Conservation (phyloP, 2,888 invertebrate species). For the Drosophila birchii region DNA sequence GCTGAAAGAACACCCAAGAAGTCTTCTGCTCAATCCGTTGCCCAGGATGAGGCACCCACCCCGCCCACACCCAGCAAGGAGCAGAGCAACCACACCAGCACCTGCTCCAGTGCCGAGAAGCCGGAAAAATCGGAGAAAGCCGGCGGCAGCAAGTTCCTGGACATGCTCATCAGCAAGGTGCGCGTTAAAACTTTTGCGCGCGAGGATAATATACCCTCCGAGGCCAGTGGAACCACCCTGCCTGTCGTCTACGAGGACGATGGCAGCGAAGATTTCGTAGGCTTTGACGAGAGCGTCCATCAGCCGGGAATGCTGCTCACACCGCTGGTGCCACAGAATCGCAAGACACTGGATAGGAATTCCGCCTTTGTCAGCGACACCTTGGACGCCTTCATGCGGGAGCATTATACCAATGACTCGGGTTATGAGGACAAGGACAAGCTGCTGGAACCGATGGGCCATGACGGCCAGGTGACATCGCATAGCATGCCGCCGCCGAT, state of each 20-base stretch:
- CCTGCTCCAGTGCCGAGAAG: conserved; percentile 40
- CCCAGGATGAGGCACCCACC: conserved; percentile 11
- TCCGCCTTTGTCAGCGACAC: conserved; percentile 85
- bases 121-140: conserved; percentile 33
- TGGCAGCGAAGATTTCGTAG: conserved; percentile 76
- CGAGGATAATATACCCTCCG: conserved; percentile 31
- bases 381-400: conserved; percentile 86
- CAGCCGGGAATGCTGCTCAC: conserved; percentile 83
- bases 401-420: conserved; percentile 82
- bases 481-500: conserved; percentile 81
- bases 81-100: conserved; percentile 19
- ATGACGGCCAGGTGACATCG: conserved; percentile 81
- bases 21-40: background rate
- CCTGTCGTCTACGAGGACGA: conserved; percentile 50
- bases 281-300: conserved; percentile 82
- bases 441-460: conserved; percentile 56
- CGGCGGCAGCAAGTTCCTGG: conserved; percentile 77
- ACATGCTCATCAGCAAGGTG: conserved; percentile 83
- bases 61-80: conserved; percentile 31
- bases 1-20: conserved; percentile 33
- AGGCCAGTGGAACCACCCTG: background rate
- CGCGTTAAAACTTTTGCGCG: conserved; percentile 64
- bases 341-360: conserved; percentile 65
- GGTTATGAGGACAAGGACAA: conserved; percentile 53
- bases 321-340: conserved; percentile 77